A percentile compares a stretch with the other conserved stretches of the same genome.
phyloP scores from a whole-genome alignment of 2,797 vertebrate genomes.

The Pantherophis alleghaniensis region DNA sequence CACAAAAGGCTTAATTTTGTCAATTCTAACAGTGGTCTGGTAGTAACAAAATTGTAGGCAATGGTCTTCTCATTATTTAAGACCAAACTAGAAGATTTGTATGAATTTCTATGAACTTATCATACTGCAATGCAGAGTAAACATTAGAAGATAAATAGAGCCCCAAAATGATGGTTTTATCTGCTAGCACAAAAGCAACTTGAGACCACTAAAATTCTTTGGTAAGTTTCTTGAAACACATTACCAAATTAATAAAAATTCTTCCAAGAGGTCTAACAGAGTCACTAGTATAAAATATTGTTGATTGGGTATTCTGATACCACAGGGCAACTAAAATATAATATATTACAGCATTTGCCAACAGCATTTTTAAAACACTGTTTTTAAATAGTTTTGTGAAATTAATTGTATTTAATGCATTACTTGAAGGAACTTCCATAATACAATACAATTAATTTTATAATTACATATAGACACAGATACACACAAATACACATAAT shows the following conservation, averaged over 20 bases:
- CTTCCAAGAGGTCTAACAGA: constrained; percentile 42
- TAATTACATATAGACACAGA: neutral
- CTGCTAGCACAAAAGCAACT: constrained; percentile 8
- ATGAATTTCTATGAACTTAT: neutral
- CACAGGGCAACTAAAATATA: constrained; percentile 26
- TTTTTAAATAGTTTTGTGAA: constrained; percentile 49
- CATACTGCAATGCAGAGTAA: neutral
- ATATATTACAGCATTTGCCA: constrained; percentile 31
- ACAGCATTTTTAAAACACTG: constrained; percentile 38
- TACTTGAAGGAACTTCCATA: neutral
- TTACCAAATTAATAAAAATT: constrained; percentile 60
- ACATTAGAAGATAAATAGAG: neutral
- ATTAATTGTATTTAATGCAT: constrained; percentile 49
- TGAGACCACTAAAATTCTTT: constrained; percentile 38
- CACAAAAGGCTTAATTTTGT: neutral
- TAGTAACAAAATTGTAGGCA: neutral
- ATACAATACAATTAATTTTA: neutral
- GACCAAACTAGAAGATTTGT: neutral
- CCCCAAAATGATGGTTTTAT: neutral
- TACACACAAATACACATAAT: neutral
- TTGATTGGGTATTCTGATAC: constrained; percentile 48
- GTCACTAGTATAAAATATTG: constrained; percentile 47
- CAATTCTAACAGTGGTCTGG: neutral
- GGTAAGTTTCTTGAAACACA: constrained; percentile 43
- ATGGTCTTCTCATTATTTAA: neutral